phyloP scores from a whole-genome alignment of 2,113 vertebrate species.

The Glareola pratincola region DNA sequence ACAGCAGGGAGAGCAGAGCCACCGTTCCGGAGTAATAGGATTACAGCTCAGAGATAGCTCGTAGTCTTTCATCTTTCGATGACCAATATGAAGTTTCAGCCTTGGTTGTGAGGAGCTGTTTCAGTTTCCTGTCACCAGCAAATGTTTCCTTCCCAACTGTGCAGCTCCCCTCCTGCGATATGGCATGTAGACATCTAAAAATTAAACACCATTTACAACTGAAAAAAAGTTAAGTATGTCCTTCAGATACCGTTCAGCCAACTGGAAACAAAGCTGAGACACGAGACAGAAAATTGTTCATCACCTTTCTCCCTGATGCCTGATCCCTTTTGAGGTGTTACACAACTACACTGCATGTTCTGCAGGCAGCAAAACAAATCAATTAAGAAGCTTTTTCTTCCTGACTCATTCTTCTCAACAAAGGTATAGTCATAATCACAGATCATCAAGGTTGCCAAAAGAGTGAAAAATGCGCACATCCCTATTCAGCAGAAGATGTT shows the following conservation, averaged over 20 bases:
- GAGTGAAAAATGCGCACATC: neutral
- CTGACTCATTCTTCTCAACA: neutral
- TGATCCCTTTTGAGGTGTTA: neutral
- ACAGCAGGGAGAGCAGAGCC: conserved; percentile 38
- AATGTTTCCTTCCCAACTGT: neutral
- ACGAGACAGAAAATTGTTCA: neutral
- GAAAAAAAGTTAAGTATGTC: neutral
- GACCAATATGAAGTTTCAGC: conserved; percentile 29
- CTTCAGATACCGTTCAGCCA: neutral
- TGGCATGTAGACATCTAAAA: neutral
- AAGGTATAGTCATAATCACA: neutral
- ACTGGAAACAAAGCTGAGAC: neutral
- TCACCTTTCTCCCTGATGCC: neutral
- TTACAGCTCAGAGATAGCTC: conserved; percentile 40
- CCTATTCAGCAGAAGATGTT: neutral
- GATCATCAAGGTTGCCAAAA: neutral
- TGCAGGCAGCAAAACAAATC: conserved; percentile 30
- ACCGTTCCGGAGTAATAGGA: neutral
- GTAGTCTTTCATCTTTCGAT: conserved; percentile 22
- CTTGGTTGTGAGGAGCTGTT: neutral
- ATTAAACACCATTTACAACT: neutral
- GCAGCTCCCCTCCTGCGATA: neutral
- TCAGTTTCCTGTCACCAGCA: neutral
- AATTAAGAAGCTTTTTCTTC: conserved; percentile 12
- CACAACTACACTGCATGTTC: neutral